Conservation (phyloP, 2,888 invertebrate species). For the Euclidia mi region DNA sequence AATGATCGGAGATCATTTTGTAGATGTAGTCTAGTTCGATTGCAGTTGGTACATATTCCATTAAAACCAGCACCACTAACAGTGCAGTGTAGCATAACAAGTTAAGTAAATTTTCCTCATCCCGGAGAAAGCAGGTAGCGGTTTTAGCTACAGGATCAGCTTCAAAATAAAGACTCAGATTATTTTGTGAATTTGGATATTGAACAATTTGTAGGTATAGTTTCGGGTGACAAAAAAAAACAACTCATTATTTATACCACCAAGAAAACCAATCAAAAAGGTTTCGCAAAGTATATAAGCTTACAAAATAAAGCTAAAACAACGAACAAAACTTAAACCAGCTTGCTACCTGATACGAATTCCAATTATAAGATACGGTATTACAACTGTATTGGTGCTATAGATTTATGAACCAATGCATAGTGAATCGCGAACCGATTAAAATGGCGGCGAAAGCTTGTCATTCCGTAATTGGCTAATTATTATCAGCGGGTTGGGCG, state of each 20-base stretch:
- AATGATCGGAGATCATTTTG: too few species aligned
- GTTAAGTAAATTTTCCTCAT: too few species aligned
- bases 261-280: not conserved
- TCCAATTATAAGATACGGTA: slow-evolving; percentile 51
- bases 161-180: too few species aligned
- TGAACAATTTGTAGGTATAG: too few species aligned
- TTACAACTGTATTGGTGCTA: slow-evolving; percentile 49
- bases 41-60: too few species aligned
- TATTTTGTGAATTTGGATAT: too few species aligned
- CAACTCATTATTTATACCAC: not conserved
- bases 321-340: slow-evolving; percentile 36
- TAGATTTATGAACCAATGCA: slow-evolving; percentile 73
- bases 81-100: too few species aligned
- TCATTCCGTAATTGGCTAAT: slow-evolving; percentile 88
- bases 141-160: too few species aligned
- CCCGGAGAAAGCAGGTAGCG: too few species aligned
- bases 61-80: too few species aligned
- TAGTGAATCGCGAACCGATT: slow-evolving; percentile 81
- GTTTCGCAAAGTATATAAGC: too few species aligned
- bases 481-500: slow-evolving; percentile 84
- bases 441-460: slow-evolving; percentile 85
- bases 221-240: not conserved
- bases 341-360: slow-evolving; percentile 47
- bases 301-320: slow-evolving; percentile 30
- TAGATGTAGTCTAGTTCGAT: too few species aligned